Percentiles rank a stretch among this genome's conserved stretches.
phyloP scores from a whole-genome alignment of 2,113 vertebrate species.

The Dicerorhinus sumatrensis region DNA sequence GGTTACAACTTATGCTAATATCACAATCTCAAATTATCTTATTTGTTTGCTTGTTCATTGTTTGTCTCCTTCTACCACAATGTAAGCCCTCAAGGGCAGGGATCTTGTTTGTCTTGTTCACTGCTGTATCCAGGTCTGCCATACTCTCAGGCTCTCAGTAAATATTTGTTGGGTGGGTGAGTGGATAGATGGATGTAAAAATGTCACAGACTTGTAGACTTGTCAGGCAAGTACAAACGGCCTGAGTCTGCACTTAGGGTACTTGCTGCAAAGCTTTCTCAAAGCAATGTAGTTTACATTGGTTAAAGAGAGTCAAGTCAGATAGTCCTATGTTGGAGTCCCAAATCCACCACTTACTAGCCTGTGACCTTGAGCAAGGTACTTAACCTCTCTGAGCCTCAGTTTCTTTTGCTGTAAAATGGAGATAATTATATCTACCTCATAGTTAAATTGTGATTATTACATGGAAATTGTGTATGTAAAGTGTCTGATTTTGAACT shows the following conservation, averaged over 20 bases:
- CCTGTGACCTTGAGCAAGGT: background rate
- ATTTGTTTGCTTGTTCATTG: background rate
- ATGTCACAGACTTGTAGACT: background rate
- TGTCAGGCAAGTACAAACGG: background rate
- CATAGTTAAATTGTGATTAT: background rate
- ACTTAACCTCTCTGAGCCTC: background rate
- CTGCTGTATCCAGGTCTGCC: background rate
- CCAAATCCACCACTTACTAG: background rate
- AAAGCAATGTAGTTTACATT: background rate
- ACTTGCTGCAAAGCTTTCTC: background rate
- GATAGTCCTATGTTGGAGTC: background rate
- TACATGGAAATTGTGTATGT: background rate
- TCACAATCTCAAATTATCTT: background rate
- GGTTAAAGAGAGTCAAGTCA: background rate
- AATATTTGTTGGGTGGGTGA: background rate
- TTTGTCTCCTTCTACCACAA: background rate
- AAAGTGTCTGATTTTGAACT: background rate
- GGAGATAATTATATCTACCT: background rate
- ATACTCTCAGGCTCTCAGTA: background rate
- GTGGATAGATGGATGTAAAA: background rate
- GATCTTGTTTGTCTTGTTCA: background rate
- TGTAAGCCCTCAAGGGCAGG: background rate
- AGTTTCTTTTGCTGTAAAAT: background rate
- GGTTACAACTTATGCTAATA: background rate
- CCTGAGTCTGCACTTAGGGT: background rate